phyloP scores from a whole-genome alignment of 92 coral and sea anemone species.

The Parazoanthus swiftii region DNA sequence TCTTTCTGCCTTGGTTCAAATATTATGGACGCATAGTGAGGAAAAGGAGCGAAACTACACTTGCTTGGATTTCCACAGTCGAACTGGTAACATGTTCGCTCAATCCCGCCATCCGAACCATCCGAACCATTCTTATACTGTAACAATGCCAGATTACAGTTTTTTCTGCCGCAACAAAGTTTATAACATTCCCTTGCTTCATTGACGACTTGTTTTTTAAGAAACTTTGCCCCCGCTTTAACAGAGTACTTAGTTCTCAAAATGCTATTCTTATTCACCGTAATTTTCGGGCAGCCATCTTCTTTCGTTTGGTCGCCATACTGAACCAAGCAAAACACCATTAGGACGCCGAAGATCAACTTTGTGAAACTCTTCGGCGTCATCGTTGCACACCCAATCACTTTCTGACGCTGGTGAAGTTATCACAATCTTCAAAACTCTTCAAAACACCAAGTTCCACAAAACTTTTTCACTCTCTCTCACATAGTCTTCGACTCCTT shows the following conservation, averaged over 20 bases:
- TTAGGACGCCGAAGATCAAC: slow-evolving; percentile 41
- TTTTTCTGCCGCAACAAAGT: slow-evolving; percentile 3
- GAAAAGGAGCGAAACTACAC: slow-evolving; percentile 13
- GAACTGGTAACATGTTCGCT: slow-evolving; percentile 35
- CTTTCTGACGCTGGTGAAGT: background rate
- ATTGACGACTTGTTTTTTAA: background rate
- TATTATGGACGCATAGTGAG: slow-evolving; percentile 30
- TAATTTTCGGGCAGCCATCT: slow-evolving; percentile 35
- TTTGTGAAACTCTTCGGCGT: slow-evolving; percentile 33
- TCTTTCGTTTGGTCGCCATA: slow-evolving; percentile 33
- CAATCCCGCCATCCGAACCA: slow-evolving; percentile 37
- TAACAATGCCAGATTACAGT: slow-evolving; percentile 29
- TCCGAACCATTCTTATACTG: slow-evolving; percentile 17
- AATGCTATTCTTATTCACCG: slow-evolving; percentile 29
- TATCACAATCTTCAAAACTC: background rate
- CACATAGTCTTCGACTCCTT: background rate
- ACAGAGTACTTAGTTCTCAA: slow-evolving; percentile 38
- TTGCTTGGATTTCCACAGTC: slow-evolving; percentile 39
- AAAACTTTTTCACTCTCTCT: background rate
- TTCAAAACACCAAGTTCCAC: background rate
- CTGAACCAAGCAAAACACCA: slow-evolving; percentile 23
- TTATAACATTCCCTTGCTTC: slow-evolving; percentile 20
- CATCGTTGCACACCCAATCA: background rate
- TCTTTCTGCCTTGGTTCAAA: slow-evolving; percentile 4
- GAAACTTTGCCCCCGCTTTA: slow-evolving; percentile 24